Conservation (phyloP, 2,113 vertebrate genomes). For the Cromileptes altivelis region DNA sequence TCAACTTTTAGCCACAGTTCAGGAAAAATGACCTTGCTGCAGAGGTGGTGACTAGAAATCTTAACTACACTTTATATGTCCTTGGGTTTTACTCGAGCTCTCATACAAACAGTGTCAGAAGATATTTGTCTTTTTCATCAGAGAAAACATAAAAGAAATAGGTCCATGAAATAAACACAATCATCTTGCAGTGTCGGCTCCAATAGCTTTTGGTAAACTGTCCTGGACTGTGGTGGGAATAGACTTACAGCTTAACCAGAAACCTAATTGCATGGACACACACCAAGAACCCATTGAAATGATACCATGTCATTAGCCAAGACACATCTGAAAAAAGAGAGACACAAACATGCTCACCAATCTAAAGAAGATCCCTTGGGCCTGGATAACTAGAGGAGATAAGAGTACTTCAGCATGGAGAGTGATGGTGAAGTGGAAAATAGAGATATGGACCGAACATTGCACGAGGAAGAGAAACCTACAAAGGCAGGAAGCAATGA, state of each 20-base stretch:
- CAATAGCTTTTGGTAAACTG: not conserved
- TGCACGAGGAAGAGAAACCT: not conserved
- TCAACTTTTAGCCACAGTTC: not conserved
- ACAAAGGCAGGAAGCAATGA: not conserved
- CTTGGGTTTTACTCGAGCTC: not conserved
- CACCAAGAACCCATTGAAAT: slow-evolving; percentile 2
- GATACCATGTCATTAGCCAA: slow-evolving; percentile 26
- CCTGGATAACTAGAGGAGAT: not conserved
- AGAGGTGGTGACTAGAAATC: not conserved
- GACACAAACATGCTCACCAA: slow-evolving; percentile 7
- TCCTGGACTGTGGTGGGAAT: not conserved
- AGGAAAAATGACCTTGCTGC: not conserved
- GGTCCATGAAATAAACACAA: not conserved
- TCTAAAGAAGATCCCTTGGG: slow-evolving; percentile 5
- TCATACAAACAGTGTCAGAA: too few species aligned
- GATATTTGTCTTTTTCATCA: not conserved
- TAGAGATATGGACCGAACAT: not conserved
- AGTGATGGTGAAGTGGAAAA: slow-evolving; percentile 13
- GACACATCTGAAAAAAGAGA: not conserved
- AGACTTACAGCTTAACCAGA: not conserved
- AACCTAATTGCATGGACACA: not conserved
- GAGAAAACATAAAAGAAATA: not conserved
- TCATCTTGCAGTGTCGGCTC: too few species aligned
- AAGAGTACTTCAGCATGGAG: slow-evolving; percentile 5
- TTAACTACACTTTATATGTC: not conserved